Percentiles rank a stretch among this genome's conserved stretches.
phyloP scores from a whole-genome alignment of 1,140 invertebrate genomes.

The Potamilus streckersoni region DNA sequence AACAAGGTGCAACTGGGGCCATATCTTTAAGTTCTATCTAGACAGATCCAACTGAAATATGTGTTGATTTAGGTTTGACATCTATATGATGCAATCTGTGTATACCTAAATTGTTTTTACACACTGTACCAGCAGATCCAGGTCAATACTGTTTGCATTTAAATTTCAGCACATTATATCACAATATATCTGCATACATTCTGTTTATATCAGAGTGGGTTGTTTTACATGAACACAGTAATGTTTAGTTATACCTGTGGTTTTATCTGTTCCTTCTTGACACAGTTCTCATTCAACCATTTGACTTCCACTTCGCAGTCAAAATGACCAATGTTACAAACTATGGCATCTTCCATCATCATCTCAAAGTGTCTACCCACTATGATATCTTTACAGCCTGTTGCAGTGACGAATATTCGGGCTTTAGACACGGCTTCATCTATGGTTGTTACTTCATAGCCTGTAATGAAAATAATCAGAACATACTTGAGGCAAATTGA shows the following conservation, averaged over 20 bases:
- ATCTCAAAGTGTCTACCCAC: conserved; percentile 85
- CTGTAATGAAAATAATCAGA: conserved; percentile 45
- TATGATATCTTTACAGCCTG: conserved; percentile 97
- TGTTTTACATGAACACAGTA: background rate
- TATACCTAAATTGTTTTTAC: too few relatives aligned
- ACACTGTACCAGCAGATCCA: too few relatives aligned
- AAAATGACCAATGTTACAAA: conserved; percentile 99
- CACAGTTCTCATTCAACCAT: conserved; percentile 95
- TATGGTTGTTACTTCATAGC: conserved; percentile 92
- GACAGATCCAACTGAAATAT: too few relatives aligned
- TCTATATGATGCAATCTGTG: too few relatives aligned
- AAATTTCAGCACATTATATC: too few relatives aligned
- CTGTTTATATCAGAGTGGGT: background rate
- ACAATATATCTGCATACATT: background rate
- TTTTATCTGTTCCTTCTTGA: conserved; percentile 93
- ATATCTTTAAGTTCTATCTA: too few relatives aligned
- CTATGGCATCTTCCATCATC: conserved; percentile 97
- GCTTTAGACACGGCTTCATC: conserved; percentile 92
- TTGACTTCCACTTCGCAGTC: conserved; percentile 97
- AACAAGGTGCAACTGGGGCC: too few relatives aligned
- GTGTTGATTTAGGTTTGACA: too few relatives aligned
- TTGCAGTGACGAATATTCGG: conserved; percentile 98
- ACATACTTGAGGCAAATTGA: background rate
- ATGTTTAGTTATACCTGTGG: conserved; percentile 79
- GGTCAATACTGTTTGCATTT: too few relatives aligned